Conservation (phyloP, 1,140 invertebrate genomes). For the Lethrus apterus region DNA sequence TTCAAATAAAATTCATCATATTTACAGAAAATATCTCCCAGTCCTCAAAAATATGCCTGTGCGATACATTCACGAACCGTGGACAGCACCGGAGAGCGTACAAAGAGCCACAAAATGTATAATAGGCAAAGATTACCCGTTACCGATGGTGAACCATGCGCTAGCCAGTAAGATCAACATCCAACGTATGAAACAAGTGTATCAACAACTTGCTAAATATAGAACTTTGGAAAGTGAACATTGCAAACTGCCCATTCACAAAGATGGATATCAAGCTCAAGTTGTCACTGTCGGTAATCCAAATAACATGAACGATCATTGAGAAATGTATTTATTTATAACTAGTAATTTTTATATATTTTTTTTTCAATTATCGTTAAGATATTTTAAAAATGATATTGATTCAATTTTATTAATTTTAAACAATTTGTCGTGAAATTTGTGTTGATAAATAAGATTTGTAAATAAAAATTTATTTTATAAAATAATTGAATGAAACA, state of each 20-base stretch:
- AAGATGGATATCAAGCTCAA: slow-evolving; percentile 21
- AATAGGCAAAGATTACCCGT: slow-evolving; percentile 75
- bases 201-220: slow-evolving; percentile 67
- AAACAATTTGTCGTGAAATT: too few relatives aligned
- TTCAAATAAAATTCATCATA: slow-evolving; percentile 26
- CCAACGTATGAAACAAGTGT: slow-evolving; percentile 82
- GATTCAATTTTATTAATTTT: too few relatives aligned
- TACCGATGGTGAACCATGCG: slow-evolving; percentile 79
- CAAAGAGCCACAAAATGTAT: slow-evolving; percentile 76
- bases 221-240: slow-evolving; percentile 35
- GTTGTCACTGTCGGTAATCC: slow-evolving; percentile 24
- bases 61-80: slow-evolving; percentile 84
- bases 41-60: slow-evolving; percentile 75
- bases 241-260: slow-evolving; percentile 7
- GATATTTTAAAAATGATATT: too few relatives aligned
- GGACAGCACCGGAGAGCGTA: slow-evolving; percentile 71
- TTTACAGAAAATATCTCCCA: slow-evolving; percentile 69
- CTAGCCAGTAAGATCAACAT: slow-evolving; percentile 71
- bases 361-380: too few relatives aligned
- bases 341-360: too few relatives aligned
- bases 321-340: too few relatives aligned
- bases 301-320: slow-evolving; percentile 5
- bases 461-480: too few relatives aligned
- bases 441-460: too few relatives aligned
- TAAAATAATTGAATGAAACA: too few relatives aligned